phyloP scores from a whole-genome alignment of 2,888 invertebrate genomes.

The Archaeoteleia sp. region DNA sequence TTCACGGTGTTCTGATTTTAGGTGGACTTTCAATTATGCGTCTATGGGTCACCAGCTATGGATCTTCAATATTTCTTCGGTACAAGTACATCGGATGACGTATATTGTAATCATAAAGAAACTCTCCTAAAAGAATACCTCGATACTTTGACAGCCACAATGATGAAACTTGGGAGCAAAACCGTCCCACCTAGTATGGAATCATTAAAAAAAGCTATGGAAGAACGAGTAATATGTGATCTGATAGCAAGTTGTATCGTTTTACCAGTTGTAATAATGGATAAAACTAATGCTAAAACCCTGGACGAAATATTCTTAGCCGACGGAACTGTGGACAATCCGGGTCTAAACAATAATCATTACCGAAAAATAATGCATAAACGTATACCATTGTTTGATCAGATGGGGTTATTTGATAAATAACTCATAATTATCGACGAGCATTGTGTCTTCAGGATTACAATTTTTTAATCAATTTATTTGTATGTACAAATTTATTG shows the following conservation, averaged over 20 bases:
- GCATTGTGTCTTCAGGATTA: background rate
- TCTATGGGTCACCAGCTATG: conserved; percentile 73
- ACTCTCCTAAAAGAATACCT: conserved; percentile 61
- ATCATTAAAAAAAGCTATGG: conserved; percentile 52
- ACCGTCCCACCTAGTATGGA: conserved; percentile 59
- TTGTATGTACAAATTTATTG: too few relatives aligned
- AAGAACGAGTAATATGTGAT: conserved; percentile 53
- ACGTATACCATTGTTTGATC: conserved; percentile 59
- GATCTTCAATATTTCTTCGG: conserved; percentile 76
- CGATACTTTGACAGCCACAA: conserved; percentile 53
- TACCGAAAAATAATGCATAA: conserved; percentile 58
- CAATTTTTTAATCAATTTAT: background rate
- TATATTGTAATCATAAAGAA: conserved; percentile 54
- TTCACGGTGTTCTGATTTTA: too few relatives aligned
- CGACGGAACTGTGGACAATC: conserved; percentile 40
- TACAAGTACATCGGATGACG: conserved; percentile 66
- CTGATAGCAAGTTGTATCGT: conserved; percentile 59
- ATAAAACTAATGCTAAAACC: conserved; percentile 57
- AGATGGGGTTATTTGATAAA: conserved; percentile 56
- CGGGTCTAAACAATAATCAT: conserved; percentile 19
- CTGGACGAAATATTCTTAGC: conserved; percentile 61
- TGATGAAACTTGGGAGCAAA: conserved; percentile 62
- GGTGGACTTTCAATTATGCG: conserved; percentile 76
- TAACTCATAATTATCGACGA: background rate
- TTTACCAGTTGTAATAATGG: conserved; percentile 61